phyloP scores from a whole-genome alignment of 1,140 invertebrate genomes.

The honey bee (Apis mellifera) region DNA sequence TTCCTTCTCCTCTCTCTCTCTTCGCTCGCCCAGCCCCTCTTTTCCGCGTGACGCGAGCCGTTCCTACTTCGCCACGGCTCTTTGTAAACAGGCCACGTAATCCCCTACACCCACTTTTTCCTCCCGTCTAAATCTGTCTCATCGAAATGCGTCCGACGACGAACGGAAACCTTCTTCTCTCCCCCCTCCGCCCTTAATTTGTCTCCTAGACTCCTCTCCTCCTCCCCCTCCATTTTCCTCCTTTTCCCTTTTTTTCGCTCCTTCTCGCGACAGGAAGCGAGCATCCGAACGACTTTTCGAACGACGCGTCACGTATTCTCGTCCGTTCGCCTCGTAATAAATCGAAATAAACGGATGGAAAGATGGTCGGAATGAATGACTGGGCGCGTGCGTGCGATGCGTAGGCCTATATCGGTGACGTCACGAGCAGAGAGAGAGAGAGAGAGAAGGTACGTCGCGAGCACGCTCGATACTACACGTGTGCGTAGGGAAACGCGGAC shows the following conservation, averaged over 20 bases:
- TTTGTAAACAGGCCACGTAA: slow-evolving; percentile 68
- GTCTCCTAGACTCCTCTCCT: not conserved
- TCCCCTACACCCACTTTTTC: slow-evolving; percentile 66
- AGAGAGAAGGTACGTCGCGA: slow-evolving; percentile 16
- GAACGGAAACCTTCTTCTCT: slow-evolving; percentile 57
- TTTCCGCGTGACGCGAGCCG: slow-evolving; percentile 30
- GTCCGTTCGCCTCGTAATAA: not conserved
- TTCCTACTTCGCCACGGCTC: slow-evolving; percentile 38
- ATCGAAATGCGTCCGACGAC: slow-evolving; percentile 61
- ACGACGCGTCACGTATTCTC: too few species aligned
- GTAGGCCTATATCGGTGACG: slow-evolving; percentile 53
- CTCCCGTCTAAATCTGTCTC: slow-evolving; percentile 66
- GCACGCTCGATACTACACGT: not conserved
- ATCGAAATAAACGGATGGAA: not conserved
- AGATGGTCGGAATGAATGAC: slow-evolving; percentile 35
- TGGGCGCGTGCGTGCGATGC: slow-evolving; percentile 42
- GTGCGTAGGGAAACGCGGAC: not conserved
- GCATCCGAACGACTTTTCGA: too few species aligned
- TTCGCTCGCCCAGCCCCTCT: slow-evolving; percentile 1
- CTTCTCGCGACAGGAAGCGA: too few species aligned
- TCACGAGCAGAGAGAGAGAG: slow-evolving; percentile 17
- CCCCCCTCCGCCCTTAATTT: slow-evolving; percentile 58
- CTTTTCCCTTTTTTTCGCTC: too few species aligned
- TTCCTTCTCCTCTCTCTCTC: slow-evolving; percentile 2
- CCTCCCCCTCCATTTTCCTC: too few species aligned